A percentile compares a stretch with the other conserved stretches of the same genome.
Conservation (phyloP, 2,113 vertebrate genomes). For the Taurulus bubalis region DNA sequence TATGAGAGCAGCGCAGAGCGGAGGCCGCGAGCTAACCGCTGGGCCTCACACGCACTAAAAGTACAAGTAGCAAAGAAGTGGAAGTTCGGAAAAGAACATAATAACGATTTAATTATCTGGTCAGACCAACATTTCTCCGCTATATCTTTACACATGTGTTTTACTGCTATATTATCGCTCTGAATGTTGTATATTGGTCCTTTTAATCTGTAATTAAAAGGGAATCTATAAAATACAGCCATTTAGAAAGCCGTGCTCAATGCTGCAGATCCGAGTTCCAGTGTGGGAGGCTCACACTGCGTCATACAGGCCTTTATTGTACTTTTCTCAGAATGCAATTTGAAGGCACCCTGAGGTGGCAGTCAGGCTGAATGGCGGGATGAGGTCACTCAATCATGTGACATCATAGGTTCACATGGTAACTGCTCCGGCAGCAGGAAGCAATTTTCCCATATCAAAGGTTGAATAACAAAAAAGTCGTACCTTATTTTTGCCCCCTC, state of each 20-base stretch:
- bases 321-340: constrained; percentile 22
- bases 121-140: no score
- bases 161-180: no score
- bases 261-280: neutral
- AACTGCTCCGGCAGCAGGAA: constrained; percentile 70
- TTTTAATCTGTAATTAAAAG: neutral
- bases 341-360: constrained; percentile 61
- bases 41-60: no score
- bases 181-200: no score
- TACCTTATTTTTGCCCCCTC: constrained; percentile 67
- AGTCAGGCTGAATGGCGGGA: constrained; percentile 51
- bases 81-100: no score
- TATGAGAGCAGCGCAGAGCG: no score
- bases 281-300: neutral
- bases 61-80: no score
- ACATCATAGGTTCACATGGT: constrained; percentile 70
- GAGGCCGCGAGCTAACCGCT: no score
- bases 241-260: neutral
- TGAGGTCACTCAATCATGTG: constrained; percentile 74
- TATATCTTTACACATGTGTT: no score
- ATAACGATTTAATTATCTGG: no score
- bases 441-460: constrained; percentile 78
- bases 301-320: constrained; percentile 17
- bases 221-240: neutral
- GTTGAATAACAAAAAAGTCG: constrained; percentile 69